Percentiles rank a stretch among this genome's conserved stretches.
Evolutionary conservation across 2,113 vertebrate species (phyloP).

Genomic region (Nibea coibor): DNA sequence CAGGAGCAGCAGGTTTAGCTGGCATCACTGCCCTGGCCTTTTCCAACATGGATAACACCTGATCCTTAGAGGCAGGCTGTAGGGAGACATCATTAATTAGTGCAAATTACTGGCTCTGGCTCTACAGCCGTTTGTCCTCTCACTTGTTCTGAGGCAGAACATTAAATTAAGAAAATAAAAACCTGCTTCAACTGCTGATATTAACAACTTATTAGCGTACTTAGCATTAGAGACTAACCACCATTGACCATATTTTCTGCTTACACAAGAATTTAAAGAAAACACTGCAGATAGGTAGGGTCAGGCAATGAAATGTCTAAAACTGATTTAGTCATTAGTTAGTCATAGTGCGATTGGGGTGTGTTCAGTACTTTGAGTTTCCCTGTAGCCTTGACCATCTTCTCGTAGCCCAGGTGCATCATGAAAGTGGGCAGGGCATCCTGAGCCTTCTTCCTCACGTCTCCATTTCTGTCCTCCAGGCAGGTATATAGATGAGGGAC

Average conservation of each 20-base stretch:
- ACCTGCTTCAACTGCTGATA: too few relatives aligned
- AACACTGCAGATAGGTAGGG: background rate
- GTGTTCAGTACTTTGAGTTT: constrained; percentile 91
- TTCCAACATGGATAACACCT: constrained; percentile 93
- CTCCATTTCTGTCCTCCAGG: constrained; percentile 96
- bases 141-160: too few relatives aligned
- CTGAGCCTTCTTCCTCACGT: constrained; percentile 97
- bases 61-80: constrained; percentile 97
- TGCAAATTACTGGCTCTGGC: too few relatives aligned
- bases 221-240: too few relatives aligned
- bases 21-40: constrained; percentile 96
- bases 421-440: constrained; percentile 95
- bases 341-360: background rate
- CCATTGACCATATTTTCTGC: too few relatives aligned
- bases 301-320: too few relatives aligned
- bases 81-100: background rate
- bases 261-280: background rate
- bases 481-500: constrained; percentile 92
- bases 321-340: background rate
- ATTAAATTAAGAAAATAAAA: too few relatives aligned
- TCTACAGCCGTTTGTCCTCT: too few relatives aligned
- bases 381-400: constrained; percentile 93
- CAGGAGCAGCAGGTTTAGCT: constrained; percentile 88
- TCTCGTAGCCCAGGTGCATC: constrained; percentile 98
- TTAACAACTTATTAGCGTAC: too few relatives aligned